Base-by-base conservation (phyloP, 2,113 vertebrate species). In the Merops nubicus region DNA sequence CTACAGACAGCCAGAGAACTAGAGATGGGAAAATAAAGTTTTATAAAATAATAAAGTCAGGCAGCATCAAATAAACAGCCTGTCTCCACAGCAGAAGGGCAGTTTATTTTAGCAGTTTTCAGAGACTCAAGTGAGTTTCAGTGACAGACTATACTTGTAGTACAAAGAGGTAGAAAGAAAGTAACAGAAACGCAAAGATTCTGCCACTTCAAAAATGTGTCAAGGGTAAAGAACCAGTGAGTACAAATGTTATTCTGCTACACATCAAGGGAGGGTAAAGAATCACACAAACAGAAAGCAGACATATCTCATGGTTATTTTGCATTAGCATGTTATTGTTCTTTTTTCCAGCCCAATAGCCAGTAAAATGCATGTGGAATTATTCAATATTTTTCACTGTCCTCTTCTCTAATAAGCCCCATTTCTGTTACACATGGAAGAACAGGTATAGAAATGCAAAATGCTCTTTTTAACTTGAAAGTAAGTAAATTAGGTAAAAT, bases 21-120 rank as follows among this genome's bases (percentile, higher is more conserved):
- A 54, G 63, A 74, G 43, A 82, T 28, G 57, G 28, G 40, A 15
- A 93, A 94, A 93, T 90, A 80, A 94, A 86, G 54, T 83, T 90
- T 85, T 83, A 90, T 77, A 80, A 95, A 93, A 90, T 86, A 88
- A 88, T 93, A 83, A 93, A 94, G 17, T 65, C 59, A 85, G 75
- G 33, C 15, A 43, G 45, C 34, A 83, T 89, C 87, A 95, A 93
- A 95, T 85, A 85, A 94, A 73, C 31, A 25, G 15, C 31, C 22
- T 73, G 89, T 80, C 45, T 50, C 42, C 42, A 65, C 70, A 88
- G 87, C 45, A 94, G 64, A 89, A 77, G 43, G 13, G 5, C 53
- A 64, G 65, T 45, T 88, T 69, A 72, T 76, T 93, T 85, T 42
- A 88, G 57, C 34, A 40, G 22, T 69, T 91, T 88, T 69, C 70